phyloP scores from a whole-genome alignment of 2,113 vertebrate species.

The Penelope pileata region DNA sequence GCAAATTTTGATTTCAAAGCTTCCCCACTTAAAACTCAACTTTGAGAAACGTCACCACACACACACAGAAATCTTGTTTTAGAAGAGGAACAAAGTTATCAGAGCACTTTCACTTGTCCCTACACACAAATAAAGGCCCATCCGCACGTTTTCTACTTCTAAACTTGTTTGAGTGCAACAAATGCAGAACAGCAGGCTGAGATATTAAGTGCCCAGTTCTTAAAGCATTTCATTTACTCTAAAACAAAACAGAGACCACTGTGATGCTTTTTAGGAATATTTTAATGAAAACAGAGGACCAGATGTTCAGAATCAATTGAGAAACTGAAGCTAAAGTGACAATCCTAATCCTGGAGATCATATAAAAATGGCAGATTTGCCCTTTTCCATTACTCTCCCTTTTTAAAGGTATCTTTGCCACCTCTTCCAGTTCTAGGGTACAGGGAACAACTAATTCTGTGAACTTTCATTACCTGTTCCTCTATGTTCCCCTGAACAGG shows the following conservation, averaged over 20 bases:
- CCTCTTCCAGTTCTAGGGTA: neutral
- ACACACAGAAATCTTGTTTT: neutral
- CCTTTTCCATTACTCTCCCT: neutral
- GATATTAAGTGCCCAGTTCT: neutral
- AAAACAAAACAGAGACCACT: neutral
- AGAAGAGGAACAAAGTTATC: neutral
- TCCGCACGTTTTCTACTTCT: neutral
- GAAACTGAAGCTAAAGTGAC: neutral
- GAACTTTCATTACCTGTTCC: neutral
- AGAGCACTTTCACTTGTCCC: neutral
- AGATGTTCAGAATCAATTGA: neutral
- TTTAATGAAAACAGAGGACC: slow-evolving; percentile 34
- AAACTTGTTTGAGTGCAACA: neutral
- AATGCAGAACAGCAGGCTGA: neutral
- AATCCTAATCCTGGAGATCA: neutral
- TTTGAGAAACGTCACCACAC: neutral
- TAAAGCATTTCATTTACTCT: neutral
- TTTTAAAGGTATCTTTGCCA: neutral
- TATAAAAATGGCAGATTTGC: neutral
- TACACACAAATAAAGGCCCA: neutral
- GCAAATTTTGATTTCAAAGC: neutral
- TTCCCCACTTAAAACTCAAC: neutral
- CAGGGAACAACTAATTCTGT: neutral
- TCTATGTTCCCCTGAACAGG: neutral
- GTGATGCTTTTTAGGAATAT: neutral